Evolutionary conservation across 2,113 vertebrate species (phyloP).

Genomic region (Oreochromis tanganicae): DNA sequence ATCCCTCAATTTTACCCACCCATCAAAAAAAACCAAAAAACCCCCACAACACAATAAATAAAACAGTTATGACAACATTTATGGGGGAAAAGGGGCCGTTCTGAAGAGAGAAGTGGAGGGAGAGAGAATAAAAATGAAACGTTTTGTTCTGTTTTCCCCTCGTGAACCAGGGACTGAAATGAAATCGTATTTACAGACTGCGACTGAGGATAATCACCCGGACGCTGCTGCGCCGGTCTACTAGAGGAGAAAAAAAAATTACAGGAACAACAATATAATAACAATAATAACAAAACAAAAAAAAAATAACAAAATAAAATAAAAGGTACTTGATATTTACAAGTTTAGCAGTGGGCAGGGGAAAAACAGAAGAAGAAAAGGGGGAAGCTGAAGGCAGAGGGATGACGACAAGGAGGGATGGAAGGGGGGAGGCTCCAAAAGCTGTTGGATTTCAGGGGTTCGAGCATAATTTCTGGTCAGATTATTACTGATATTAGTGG

Average conservation of each 20-base stretch:
- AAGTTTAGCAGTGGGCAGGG: constrained; percentile 66
- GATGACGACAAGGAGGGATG: constrained; percentile 11
- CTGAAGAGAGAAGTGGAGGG: constrained; percentile 57
- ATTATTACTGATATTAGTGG: constrained; percentile 29
- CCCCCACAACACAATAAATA: constrained; percentile 72
- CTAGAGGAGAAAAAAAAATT: constrained; percentile 62
- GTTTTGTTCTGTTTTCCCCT: constrained; percentile 70
- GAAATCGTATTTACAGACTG: constrained; percentile 77
- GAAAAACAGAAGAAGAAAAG: neutral
- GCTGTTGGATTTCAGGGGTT: constrained; percentile 26
- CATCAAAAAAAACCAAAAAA: neutral
- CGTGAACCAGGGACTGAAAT: constrained; percentile 61
- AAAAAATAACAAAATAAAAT: constrained; percentile 58
- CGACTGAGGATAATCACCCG: constrained; percentile 66
- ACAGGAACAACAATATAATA: constrained; percentile 76
- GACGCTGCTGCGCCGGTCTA: constrained; percentile 62
- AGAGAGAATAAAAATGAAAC: constrained; percentile 69
- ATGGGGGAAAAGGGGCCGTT: constrained; percentile 31
- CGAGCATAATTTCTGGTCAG: constrained; percentile 37
- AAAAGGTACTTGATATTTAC: constrained; percentile 80
- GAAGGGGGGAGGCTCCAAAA: constrained; percentile 49
- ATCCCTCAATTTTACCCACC: neutral
- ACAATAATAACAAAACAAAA: constrained; percentile 72
- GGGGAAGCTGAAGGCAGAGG: constrained; percentile 11
- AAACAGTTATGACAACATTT: constrained; percentile 67